Conservation (phyloP, 64 coral and sea anemone genomes). For the Montipora foliosa region DNA sequence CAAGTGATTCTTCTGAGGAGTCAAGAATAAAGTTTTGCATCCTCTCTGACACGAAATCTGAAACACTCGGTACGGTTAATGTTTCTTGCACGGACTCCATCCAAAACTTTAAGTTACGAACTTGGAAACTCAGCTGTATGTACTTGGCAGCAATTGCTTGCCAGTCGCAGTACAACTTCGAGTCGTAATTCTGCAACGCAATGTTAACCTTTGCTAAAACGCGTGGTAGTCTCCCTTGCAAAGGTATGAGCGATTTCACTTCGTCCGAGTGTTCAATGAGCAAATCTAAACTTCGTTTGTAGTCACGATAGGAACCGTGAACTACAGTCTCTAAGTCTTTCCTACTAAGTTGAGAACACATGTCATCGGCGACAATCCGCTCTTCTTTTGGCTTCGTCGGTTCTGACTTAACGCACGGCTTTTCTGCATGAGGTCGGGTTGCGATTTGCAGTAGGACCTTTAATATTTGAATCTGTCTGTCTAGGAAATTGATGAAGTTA, state of each 20-base stretch:
- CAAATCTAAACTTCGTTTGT: background rate
- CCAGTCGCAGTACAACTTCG: slow-evolving; percentile 58
- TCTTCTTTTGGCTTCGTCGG: too few species aligned
- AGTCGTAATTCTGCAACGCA: slow-evolving; percentile 27
- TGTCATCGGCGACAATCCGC: background rate
- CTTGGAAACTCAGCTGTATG: slow-evolving; percentile 50
- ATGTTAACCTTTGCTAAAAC: slow-evolving; percentile 26
- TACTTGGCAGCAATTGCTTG: slow-evolving; percentile 55
- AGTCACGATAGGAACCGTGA: slow-evolving; percentile 6
- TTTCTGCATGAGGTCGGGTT: background rate
- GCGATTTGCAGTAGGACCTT: slow-evolving; percentile 3
- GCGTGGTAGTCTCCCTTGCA: background rate
- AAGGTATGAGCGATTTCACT: slow-evolving; percentile 26
- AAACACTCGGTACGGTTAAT: slow-evolving; percentile 31
- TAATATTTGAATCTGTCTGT: background rate
- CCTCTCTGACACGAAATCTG: slow-evolving; percentile 55
- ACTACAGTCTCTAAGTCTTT: slow-evolving; percentile 5
- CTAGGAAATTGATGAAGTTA: slow-evolving; percentile 18
- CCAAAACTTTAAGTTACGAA: slow-evolving; percentile 34
- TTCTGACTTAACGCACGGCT: too few species aligned
- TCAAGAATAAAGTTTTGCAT: slow-evolving; percentile 51
- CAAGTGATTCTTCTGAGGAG: slow-evolving; percentile 1
- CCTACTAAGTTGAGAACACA: background rate
- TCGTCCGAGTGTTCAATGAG: background rate
- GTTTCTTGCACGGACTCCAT: slow-evolving; percentile 13